A percentile compares a stretch with the other conserved stretches of the same genome.
phyloP scores from a whole-genome alignment of 2,888 invertebrate genomes.

The Eupelmus urozonus region DNA sequence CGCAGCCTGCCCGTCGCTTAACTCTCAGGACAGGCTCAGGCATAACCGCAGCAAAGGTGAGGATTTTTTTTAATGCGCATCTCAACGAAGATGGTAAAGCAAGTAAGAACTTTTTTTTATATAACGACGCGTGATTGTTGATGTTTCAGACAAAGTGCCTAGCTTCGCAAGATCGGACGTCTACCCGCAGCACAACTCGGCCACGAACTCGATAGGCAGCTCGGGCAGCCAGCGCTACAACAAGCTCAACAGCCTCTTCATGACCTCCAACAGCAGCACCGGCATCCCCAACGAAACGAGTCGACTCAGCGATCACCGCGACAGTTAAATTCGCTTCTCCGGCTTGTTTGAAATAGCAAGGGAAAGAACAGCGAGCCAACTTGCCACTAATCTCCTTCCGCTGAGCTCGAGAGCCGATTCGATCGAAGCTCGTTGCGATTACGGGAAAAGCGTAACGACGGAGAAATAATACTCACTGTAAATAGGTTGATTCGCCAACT shows the following conservation, averaged over 20 bases:
- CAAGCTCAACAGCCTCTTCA: conserved; percentile 73
- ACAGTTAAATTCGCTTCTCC: conserved; percentile 68
- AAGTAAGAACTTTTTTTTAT: not conserved
- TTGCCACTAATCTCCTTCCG: conserved; percentile 9
- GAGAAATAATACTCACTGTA: conserved; percentile 37
- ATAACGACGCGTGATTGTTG: too few species aligned
- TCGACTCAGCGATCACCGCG: conserved; percentile 72
- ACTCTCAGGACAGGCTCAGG: conserved; percentile 74
- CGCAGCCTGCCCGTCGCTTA: conserved; percentile 70
- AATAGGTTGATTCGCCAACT: conserved; percentile 26
- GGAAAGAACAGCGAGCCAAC: too few species aligned
- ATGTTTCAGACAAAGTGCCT: conserved; percentile 73
- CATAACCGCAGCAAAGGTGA: conserved; percentile 75
- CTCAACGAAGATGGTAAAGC: too few species aligned
- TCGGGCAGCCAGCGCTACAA: conserved; percentile 75
- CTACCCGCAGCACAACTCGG: conserved; percentile 74
- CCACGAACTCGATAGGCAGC: conserved; percentile 75
- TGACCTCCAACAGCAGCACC: conserved; percentile 69
- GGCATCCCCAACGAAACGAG: conserved; percentile 69
- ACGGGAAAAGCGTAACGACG: not conserved
- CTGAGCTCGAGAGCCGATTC: too few species aligned
- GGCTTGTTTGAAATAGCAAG: too few species aligned
- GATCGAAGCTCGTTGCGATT: too few species aligned
- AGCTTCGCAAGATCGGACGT: conserved; percentile 71
- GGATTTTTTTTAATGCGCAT: not conserved